Evolutionary conservation across 2,797 vertebrate species (phyloP).

Genomic region (Phrynocephalus forsythii): DNA sequence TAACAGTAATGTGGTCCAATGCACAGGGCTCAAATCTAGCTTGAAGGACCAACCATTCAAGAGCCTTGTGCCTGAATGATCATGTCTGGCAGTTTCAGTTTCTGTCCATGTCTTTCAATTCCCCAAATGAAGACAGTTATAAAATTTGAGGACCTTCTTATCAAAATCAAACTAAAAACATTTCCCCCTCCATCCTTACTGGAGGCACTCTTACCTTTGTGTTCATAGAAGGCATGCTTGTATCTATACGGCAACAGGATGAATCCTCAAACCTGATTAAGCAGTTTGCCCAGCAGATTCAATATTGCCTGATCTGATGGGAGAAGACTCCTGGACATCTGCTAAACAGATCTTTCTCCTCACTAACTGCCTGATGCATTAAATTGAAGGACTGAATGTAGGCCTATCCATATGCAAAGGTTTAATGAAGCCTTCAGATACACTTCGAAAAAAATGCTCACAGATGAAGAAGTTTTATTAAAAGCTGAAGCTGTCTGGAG

Average conservation of each 20-base stretch:
- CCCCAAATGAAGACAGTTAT: too few species aligned
- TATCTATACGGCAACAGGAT: neutral
- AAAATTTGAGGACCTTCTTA: too few species aligned
- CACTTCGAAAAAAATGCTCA: neutral
- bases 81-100: too few species aligned
- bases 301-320: neutral
- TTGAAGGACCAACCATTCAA: too few species aligned
- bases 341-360: neutral
- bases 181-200: neutral
- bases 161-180: too few species aligned
- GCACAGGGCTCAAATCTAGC: too few species aligned
- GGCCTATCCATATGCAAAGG: neutral
- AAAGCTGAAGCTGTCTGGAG: slow-evolving; percentile 13
- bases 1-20: too few species aligned
- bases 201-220: neutral
- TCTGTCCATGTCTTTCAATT: too few species aligned
- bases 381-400: neutral
- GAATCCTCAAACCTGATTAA: neutral
- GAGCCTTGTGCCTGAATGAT: too few species aligned
- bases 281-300: neutral
- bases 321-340: neutral
- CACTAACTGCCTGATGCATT: neutral
- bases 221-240: neutral
- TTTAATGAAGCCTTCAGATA: neutral
- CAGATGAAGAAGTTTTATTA: slow-evolving; percentile 18